phyloP scores from a whole-genome alignment of 2,888 invertebrate species.

The Anthoptus insignis region DNA sequence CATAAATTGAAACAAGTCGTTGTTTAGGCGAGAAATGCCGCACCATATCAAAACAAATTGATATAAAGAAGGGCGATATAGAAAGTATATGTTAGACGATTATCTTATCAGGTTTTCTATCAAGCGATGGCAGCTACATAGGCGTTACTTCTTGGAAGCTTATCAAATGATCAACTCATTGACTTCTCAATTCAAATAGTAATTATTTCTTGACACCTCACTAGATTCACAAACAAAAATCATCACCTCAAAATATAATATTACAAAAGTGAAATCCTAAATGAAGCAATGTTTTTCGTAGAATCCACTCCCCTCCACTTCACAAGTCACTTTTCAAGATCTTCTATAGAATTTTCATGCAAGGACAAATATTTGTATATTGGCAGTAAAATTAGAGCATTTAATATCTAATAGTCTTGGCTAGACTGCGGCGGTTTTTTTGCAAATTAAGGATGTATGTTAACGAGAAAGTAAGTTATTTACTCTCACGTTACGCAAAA shows the following conservation, averaged over 20 bases:
- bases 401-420: too few species aligned
- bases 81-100: constrained; percentile 22
- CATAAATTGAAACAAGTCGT: constrained; percentile 4
- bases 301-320: too few species aligned
- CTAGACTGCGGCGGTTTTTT: too few species aligned
- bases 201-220: constrained; percentile 7
- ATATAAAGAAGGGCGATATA: constrained; percentile 13
- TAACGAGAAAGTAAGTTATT: neutral
- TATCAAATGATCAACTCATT: constrained; percentile 20
- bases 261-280: too few species aligned
- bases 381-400: too few species aligned
- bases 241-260: too few species aligned
- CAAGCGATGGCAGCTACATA: neutral
- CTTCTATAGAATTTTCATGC: too few species aligned
- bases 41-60: neutral
- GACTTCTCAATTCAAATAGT: constrained; percentile 14
- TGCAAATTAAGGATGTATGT: too few species aligned
- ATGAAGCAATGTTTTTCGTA: too few species aligned
- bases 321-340: too few species aligned
- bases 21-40: neutral
- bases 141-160: constrained; percentile 20
- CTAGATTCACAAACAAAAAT: too few species aligned
- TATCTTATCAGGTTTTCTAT: constrained; percentile 24
- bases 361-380: too few species aligned
- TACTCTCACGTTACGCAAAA: neutral